phyloP scores from a whole-genome alignment of 2,797 vertebrate species.

The Microctenopoma stevenorrisi region DNA sequence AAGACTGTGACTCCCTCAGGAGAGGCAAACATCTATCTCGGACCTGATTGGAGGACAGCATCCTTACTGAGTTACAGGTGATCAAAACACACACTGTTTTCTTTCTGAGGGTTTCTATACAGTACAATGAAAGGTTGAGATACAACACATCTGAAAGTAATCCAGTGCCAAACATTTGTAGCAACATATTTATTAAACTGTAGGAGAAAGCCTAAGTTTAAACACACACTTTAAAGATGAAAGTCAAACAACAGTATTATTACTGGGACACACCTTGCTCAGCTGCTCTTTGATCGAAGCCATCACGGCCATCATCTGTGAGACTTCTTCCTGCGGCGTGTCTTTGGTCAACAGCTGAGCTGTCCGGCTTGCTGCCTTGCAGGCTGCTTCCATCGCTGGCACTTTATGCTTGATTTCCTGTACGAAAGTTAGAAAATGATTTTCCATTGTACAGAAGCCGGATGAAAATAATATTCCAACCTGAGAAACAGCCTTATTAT shows the following conservation, averaged over 20 bases:
- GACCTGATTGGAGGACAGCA: conserved; percentile 79
- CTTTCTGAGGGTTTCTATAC: background rate
- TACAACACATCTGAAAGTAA: background rate
- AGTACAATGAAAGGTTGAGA: background rate
- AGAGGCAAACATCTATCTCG: conserved; percentile 87
- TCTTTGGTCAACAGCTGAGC: conserved; percentile 94
- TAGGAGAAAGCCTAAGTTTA: background rate
- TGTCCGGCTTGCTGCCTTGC: conserved; percentile 89
- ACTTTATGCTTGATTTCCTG: conserved; percentile 94
- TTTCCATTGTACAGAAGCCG: background rate
- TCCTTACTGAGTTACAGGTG: background rate
- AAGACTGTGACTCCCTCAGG: conserved; percentile 89
- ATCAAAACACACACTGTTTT: no score
- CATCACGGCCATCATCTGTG: conserved; percentile 89
- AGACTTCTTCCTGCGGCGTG: conserved; percentile 89
- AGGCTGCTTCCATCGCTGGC: conserved; percentile 92
- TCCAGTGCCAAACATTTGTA: background rate
- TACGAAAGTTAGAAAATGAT: background rate
- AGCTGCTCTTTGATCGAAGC: conserved; percentile 91
- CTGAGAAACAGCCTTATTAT: background rate
- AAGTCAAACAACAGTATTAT: background rate
- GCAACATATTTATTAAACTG: no score
- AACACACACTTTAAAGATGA: conserved; percentile 4
- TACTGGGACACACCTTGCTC: conserved; percentile 83
- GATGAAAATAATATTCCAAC: background rate